Percentiles rank a stretch among this genome's conserved stretches.
Conservation (phyloP, 53 echinoderm and acorn worm species). For the Apostichopus leukothele region DNA sequence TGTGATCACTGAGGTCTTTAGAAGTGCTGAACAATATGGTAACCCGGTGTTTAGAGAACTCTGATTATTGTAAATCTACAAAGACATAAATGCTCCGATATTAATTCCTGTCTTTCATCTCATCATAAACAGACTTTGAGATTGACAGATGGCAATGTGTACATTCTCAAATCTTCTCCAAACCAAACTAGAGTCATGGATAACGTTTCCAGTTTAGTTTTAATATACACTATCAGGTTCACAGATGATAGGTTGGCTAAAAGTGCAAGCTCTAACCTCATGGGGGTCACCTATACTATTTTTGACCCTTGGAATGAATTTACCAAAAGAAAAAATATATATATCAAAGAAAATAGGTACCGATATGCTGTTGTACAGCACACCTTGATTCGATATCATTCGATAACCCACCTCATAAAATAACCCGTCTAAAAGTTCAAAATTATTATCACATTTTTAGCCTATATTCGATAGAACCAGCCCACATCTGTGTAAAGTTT, state of each 20-base stretch:
- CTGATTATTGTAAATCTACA: too few relatives aligned
- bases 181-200: background rate
- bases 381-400: background rate
- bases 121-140: background rate
- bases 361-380: conserved; percentile 18
- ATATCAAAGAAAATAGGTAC: background rate
- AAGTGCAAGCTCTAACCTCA: conserved; percentile 4
- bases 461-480: conserved; percentile 17
- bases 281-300: background rate
- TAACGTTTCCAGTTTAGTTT: background rate
- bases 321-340: background rate
- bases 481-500: conserved; percentile 26
- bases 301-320: background rate
- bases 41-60: too few relatives aligned
- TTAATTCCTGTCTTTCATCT: too few relatives aligned
- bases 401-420: conserved; percentile 19
- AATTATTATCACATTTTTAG: conserved; percentile 40
- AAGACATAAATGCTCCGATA: too few relatives aligned
- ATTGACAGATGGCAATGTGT: background rate
- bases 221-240: background rate
- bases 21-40: too few relatives aligned
- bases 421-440: background rate
- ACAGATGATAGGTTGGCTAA: conserved; percentile 9
- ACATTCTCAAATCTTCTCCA: background rate
- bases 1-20: too few relatives aligned